These are phyloP conservation scores for Mesorhabditis belari DNA, from an alignment of 2,888 invertebrate genomes.

Conservation along the genomic window DNA sequence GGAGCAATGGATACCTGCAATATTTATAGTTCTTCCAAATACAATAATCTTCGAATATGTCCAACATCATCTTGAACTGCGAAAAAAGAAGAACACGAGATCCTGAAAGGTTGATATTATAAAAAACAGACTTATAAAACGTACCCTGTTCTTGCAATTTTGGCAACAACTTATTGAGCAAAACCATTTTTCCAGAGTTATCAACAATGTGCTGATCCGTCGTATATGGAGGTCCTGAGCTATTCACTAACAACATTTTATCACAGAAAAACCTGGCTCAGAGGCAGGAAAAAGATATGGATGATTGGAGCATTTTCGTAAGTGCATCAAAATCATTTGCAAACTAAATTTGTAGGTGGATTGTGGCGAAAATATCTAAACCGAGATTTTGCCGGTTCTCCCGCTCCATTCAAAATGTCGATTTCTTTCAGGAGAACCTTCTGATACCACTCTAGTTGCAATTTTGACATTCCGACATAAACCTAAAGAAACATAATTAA, in stretches of 20 bases:
- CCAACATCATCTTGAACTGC: conserved; percentile 92
- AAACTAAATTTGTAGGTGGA: conserved; percentile 54
- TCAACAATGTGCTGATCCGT: conserved; percentile 67
- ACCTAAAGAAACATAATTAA: conserved; percentile 28
- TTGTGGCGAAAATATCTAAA: background rate
- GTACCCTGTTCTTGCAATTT: conserved; percentile 73
- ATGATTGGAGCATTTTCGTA: conserved; percentile 95
- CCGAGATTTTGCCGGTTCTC: conserved; percentile 84
- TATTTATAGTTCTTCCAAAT: conserved; percentile 72
- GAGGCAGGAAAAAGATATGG: conserved; percentile 98
- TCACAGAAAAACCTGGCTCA: too few relatives aligned
- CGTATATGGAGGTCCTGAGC: conserved; percentile 59
- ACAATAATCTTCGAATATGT: conserved; percentile 90
- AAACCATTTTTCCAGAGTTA: conserved; percentile 91
- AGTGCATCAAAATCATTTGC: conserved; percentile 94
- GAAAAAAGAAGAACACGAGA: conserved; percentile 89
- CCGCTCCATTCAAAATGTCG: conserved; percentile 86
- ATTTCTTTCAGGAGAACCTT: conserved; percentile 98
- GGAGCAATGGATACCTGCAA: background rate
- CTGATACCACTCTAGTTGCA: conserved; percentile 96
- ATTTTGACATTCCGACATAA: conserved; percentile 91
- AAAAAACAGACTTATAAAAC: conserved; percentile 1
- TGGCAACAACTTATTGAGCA: conserved; percentile 86
- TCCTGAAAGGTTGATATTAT: conserved; percentile 56
- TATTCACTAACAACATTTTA: too few relatives aligned